phyloP scores from a whole-genome alignment of 1,140 invertebrate genomes.

The Cydia splendana region DNA sequence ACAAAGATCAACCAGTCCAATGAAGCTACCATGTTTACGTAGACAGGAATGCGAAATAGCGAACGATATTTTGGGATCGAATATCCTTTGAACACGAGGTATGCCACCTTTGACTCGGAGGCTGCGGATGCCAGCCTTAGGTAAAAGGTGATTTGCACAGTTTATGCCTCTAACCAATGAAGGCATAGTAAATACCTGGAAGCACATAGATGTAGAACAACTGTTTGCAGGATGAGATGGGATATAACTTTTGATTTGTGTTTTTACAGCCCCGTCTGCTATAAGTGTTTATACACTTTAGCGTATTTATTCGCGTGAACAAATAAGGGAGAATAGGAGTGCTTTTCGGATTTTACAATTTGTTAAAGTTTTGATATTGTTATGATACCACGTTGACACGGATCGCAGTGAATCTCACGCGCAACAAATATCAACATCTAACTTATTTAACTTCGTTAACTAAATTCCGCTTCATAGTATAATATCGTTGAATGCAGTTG shows the following conservation, averaged over 20 bases:
- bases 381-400: too few relatives aligned
- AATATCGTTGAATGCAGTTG: too few relatives aligned
- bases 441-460: too few relatives aligned
- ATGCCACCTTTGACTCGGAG: constrained; percentile 8
- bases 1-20: background rate
- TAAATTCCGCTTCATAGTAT: too few relatives aligned
- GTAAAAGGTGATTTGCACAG: background rate
- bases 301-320: too few relatives aligned
- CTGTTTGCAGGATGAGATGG: background rate
- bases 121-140: background rate
- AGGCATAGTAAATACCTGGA: background rate
- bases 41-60: background rate
- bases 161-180: background rate
- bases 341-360: too few relatives aligned
- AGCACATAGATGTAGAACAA: background rate
- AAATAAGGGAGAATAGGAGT: too few relatives aligned
- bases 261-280: background rate
- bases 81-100: constrained; percentile 5
- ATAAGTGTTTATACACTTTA: background rate
- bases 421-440: too few relatives aligned
- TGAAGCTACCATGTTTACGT: background rate
- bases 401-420: too few relatives aligned
- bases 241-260: background rate
- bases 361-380: too few relatives aligned
- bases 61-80: background rate